Evolutionary conservation across 2,113 vertebrate genomes (phyloP).

Genomic region (Hyaena hyaena): DNA sequence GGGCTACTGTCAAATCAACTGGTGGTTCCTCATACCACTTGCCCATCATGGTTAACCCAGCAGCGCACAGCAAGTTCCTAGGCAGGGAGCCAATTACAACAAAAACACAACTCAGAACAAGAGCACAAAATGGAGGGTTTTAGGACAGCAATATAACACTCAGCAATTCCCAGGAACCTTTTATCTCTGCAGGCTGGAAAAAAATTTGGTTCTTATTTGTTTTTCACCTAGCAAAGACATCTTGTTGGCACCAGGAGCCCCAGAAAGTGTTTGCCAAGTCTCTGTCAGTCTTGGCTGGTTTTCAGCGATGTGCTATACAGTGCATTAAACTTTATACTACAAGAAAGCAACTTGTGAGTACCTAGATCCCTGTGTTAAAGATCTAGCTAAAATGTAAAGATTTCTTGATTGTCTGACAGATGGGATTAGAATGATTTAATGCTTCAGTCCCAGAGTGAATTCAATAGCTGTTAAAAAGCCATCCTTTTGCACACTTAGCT

Average conservation of each 20-base stretch:
- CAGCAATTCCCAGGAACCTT: slow-evolving; percentile 77
- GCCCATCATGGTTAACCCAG: slow-evolving; percentile 83
- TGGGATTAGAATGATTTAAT: slow-evolving; percentile 45
- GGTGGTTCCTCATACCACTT: slow-evolving; percentile 69
- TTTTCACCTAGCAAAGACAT: slow-evolving; percentile 81
- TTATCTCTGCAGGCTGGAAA: slow-evolving; percentile 83
- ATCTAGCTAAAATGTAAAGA: slow-evolving; percentile 54
- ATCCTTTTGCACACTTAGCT: slow-evolving; percentile 25
- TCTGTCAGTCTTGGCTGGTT: slow-evolving; percentile 70
- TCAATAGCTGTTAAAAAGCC: slow-evolving; percentile 34
- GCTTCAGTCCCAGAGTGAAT: slow-evolving; percentile 45
- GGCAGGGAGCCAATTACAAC: slow-evolving; percentile 82
- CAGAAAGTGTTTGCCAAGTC: slow-evolving; percentile 71
- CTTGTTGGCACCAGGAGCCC: slow-evolving; percentile 76
- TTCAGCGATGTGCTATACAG: slow-evolving; percentile 57
- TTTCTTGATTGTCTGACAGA: slow-evolving; percentile 59
- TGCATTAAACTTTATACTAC: slow-evolving; percentile 50
- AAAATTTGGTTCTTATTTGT: slow-evolving; percentile 81
- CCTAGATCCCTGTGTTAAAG: neutral
- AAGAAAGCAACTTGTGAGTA: slow-evolving; percentile 12
- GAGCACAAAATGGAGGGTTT: slow-evolving; percentile 82
- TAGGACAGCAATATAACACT: slow-evolving; percentile 81
- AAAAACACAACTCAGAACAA: slow-evolving; percentile 76
- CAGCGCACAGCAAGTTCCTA: slow-evolving; percentile 53
- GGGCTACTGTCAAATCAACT: slow-evolving; percentile 75